Percentiles rank a stretch among this genome's conserved stretches.
Conservation (phyloP, 2,797 vertebrate species). For the Characodon lateralis region DNA sequence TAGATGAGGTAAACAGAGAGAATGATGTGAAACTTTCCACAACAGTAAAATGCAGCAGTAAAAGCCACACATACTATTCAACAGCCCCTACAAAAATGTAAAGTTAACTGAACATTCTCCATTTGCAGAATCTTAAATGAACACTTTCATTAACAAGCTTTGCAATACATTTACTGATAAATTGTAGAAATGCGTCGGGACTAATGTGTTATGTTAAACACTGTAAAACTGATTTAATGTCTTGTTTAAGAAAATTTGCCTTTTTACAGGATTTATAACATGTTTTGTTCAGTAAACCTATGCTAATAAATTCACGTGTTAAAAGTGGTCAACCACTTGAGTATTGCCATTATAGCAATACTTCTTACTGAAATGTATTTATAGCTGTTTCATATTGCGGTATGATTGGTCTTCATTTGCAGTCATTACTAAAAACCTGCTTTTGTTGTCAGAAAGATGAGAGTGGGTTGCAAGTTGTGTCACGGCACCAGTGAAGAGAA, state of each 20-base stretch:
- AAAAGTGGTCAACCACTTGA: background rate
- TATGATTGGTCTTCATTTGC: background rate
- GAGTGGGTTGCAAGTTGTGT: background rate
- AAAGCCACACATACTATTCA: background rate
- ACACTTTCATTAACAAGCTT: background rate
- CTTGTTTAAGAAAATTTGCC: background rate
- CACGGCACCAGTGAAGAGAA: background rate
- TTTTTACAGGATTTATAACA: background rate
- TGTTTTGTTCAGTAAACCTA: background rate
- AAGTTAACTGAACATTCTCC: background rate
- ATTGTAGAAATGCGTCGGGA: background rate
- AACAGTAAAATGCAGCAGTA: background rate
- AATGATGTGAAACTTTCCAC: conserved; percentile 1
- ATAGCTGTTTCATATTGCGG: background rate
- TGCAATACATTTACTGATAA: background rate
- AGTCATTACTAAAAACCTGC: background rate
- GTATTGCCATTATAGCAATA: background rate
- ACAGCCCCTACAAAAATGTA: background rate
- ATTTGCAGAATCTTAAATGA: background rate
- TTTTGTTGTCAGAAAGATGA: background rate
- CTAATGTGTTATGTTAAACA: background rate
- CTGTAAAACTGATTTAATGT: background rate
- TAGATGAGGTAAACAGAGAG: conserved; percentile 52
- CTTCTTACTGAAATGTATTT: background rate
- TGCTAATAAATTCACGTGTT: background rate